phyloP scores from a whole-genome alignment of 2,113 vertebrate genomes.

The Madoqua kirkii region DNA sequence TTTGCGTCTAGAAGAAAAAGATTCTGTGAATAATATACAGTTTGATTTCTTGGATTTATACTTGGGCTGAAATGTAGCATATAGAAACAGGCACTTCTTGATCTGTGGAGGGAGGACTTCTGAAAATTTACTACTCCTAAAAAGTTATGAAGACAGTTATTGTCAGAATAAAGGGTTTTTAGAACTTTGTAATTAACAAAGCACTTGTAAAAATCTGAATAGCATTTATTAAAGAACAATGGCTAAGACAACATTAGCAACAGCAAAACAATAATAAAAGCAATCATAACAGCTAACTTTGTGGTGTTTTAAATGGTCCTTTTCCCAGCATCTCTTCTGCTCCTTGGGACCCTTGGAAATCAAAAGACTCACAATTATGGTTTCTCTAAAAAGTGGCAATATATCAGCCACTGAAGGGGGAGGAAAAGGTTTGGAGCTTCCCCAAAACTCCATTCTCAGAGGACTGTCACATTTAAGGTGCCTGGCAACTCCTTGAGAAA shows the following conservation, averaged over 20 bases:
- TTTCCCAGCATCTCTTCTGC: not conserved
- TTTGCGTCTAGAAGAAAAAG: not conserved
- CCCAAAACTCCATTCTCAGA: not conserved
- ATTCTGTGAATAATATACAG: not conserved
- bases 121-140: not conserved
- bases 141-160: not conserved
- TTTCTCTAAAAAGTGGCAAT: not conserved
- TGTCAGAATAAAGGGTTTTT: not conserved
- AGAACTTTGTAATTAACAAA: not conserved
- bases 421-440: not conserved
- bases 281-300: not conserved
- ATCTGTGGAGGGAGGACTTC: not conserved
- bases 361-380: not conserved
- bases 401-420: not conserved
- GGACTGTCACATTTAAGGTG: not conserved
- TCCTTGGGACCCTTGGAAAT: not conserved
- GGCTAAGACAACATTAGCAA: not conserved
- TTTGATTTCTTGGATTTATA: not conserved
- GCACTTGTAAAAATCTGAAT: not conserved
- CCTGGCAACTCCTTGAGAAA: not conserved
- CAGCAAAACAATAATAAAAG: not conserved
- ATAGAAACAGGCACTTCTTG: not conserved
- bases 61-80: not conserved
- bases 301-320: not conserved
- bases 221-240: not conserved